A percentile compares a stretch with the other conserved stretches of the same genome.
phyloP scores from a whole-genome alignment of 2,888 invertebrate species.

The Meloe dianella region DNA sequence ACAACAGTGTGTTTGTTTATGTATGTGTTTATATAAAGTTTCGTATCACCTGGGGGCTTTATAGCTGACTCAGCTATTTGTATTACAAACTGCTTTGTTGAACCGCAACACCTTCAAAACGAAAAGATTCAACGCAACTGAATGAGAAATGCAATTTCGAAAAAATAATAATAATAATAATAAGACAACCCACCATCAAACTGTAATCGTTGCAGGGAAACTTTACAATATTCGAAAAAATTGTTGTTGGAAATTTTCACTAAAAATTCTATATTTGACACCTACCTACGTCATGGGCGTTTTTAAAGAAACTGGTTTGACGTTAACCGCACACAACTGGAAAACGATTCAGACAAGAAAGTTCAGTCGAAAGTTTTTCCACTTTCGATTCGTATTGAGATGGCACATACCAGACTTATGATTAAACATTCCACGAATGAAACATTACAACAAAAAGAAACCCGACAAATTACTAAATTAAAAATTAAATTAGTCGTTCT shows the following conservation, averaged over 20 bases:
- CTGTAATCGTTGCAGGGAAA: too few species aligned
- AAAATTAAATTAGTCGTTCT: not conserved
- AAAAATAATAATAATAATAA: too few species aligned
- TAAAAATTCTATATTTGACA: constrained; percentile 1
- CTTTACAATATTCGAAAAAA: too few species aligned
- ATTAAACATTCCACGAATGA: not conserved
- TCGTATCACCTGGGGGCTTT: constrained; percentile 37
- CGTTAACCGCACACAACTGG: not conserved
- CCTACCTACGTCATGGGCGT: not conserved
- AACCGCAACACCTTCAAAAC: constrained; percentile 19
- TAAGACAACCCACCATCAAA: too few species aligned
- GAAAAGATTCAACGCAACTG: not conserved
- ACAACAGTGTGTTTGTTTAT: not conserved
- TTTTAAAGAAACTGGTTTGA: not conserved
- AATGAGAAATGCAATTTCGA: not conserved
- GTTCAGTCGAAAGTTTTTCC: not conserved
- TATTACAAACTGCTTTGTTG: constrained; percentile 43
- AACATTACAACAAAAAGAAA: too few species aligned
- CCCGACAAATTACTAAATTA: too few species aligned
- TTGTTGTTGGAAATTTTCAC: not conserved
- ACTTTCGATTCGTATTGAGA: not conserved
- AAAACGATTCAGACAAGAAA: not conserved
- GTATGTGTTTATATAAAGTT: constrained; percentile 39
- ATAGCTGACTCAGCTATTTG: constrained; percentile 38
- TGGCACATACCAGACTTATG: not conserved